Conservation (phyloP, 2,113 vertebrate genomes). For the Cyanoramphus novaezelandiae region DNA sequence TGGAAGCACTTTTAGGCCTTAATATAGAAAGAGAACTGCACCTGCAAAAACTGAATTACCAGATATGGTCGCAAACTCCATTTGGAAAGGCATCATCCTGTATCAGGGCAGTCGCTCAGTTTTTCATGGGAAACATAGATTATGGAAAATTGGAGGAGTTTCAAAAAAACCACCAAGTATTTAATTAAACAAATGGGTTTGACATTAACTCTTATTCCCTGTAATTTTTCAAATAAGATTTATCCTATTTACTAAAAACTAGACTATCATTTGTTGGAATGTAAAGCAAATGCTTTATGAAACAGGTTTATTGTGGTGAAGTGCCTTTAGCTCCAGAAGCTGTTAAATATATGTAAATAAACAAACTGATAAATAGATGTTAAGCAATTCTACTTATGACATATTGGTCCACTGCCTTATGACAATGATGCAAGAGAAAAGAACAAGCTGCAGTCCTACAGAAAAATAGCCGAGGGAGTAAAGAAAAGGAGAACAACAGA, state of each 20-base stretch:
- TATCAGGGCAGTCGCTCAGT: background rate
- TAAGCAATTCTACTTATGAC: background rate
- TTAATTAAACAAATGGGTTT: background rate
- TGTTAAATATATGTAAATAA: background rate
- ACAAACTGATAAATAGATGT: background rate
- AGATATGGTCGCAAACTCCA: background rate
- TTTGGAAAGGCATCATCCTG: background rate
- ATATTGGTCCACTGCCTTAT: background rate
- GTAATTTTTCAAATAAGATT: background rate
- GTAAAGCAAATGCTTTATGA: background rate
- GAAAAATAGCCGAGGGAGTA: background rate
- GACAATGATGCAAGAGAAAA: background rate
- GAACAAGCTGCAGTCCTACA: background rate
- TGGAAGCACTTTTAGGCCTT: background rate
- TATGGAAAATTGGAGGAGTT: background rate
- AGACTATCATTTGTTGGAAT: background rate
- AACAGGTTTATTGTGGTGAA: background rate
- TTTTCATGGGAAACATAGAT: background rate
- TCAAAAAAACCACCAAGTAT: background rate
- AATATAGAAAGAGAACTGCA: background rate
- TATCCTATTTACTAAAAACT: background rate
- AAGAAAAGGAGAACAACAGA: background rate
- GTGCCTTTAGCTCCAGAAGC: background rate
- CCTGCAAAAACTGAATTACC: background rate
- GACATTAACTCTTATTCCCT: background rate